Evolutionary conservation across 1,140 invertebrate genomes (phyloP).

Genomic region (Habropoda laboriosa): DNA sequence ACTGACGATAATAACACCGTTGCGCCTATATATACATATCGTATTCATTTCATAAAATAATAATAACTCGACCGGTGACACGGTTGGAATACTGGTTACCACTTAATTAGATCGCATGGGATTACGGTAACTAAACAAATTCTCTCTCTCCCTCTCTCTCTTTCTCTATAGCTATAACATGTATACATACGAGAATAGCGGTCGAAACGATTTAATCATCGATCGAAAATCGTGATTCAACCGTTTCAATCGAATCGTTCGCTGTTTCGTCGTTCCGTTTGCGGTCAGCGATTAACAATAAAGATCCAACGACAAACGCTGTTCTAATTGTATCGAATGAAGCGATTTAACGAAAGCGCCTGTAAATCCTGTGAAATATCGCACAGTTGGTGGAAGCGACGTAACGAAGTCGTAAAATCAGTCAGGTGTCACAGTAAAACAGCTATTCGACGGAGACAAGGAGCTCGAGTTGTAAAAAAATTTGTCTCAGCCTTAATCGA

Average conservation of each 20-base stretch:
- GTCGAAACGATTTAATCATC: not conserved
- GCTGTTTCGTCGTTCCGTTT: not conserved
- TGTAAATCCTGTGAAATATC: slow-evolving; percentile 26
- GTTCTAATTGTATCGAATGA: slow-evolving; percentile 34
- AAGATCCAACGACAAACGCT: slow-evolving; percentile 7
- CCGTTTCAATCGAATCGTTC: slow-evolving; percentile 9
- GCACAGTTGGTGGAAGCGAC: too few relatives aligned
- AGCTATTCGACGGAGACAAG: too few relatives aligned
- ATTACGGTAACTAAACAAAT: slow-evolving; percentile 24
- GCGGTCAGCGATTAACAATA: slow-evolving; percentile 18
- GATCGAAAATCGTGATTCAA: not conserved
- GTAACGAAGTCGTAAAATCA: too few relatives aligned
- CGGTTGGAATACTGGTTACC: not conserved
- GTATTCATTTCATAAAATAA: slow-evolving; percentile 25
- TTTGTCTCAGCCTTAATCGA: too few relatives aligned
- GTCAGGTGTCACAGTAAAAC: too few relatives aligned
- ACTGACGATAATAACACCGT: not conserved
- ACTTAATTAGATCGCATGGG: not conserved
- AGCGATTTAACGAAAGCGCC: slow-evolving; percentile 26
- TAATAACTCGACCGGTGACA: not conserved
- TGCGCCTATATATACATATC: not conserved
- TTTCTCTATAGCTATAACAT: not conserved
- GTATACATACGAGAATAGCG: not conserved
- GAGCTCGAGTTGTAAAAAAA: too few relatives aligned
- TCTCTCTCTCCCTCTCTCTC: not conserved